Evolutionary conservation across 2,888 invertebrate genomes (phyloP).

Genomic region (Sycophila texana): DNA sequence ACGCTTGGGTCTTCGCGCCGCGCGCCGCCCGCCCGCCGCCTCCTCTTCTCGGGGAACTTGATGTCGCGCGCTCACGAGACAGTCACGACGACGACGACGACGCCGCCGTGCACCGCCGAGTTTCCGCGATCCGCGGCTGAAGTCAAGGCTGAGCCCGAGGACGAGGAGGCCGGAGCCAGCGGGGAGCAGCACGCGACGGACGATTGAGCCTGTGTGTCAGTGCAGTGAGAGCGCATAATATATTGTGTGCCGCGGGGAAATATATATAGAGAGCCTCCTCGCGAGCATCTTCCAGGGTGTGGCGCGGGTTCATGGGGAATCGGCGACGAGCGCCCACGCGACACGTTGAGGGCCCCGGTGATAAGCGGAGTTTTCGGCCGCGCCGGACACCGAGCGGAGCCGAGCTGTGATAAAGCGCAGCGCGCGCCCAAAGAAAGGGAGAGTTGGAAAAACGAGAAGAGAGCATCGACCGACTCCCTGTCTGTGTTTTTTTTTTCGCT

Average conservation of each 20-base stretch:
- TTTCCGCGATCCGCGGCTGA: neutral
- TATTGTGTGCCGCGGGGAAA: neutral
- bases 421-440: neutral
- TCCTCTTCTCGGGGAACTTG: conserved; percentile 18
- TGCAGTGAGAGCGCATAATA: neutral
- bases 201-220: neutral
- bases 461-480: neutral
- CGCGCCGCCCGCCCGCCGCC: conserved; percentile 27
- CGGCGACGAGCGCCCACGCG: neutral
- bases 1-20: conserved; percentile 12
- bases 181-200: conserved; percentile 56
- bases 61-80: conserved; percentile 57
- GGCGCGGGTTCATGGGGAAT: conserved; percentile 12
- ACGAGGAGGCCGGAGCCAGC: conserved; percentile 42
- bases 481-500: neutral
- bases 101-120: conserved; percentile 55
- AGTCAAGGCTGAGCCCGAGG: conserved; percentile 49
- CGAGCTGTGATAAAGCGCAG: conserved; percentile 8
- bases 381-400: neutral
- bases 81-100: conserved; percentile 55
- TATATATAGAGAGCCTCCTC: neutral
- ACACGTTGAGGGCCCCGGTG: neutral
- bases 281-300: conserved; percentile 14
- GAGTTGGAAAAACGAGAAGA: neutral
- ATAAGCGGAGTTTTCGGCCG: neutral